These are phyloP conservation scores for Acipenser oxyrinchus DNA, from an alignment of 2,797 vertebrate genomes.

Conservation along the genomic window DNA sequence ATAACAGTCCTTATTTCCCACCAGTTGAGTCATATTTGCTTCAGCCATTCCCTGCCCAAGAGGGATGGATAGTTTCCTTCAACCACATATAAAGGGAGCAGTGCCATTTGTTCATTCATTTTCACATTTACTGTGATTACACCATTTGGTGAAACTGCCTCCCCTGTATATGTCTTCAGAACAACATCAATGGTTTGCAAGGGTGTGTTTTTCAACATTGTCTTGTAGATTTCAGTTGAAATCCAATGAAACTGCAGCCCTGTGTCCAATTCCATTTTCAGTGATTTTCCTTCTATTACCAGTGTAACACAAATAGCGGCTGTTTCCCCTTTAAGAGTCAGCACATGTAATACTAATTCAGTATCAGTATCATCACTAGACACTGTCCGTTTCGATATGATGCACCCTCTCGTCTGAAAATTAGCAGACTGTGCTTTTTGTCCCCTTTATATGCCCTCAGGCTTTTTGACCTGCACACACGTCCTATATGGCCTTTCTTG, in stretches of 20 bases:
- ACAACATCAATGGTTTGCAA: neutral
- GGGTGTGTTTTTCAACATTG: neutral
- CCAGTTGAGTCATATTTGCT: slow-evolving; percentile 12
- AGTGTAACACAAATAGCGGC: neutral
- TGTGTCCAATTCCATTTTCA: slow-evolving; percentile 16
- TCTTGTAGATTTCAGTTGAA: slow-evolving; percentile 4
- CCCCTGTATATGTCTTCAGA: slow-evolving; percentile 16
- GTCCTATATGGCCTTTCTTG: too few species aligned
- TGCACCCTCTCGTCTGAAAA: neutral
- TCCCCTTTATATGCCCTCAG: neutral
- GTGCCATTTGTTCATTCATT: slow-evolving; percentile 12
- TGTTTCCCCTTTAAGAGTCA: neutral
- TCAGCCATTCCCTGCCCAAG: slow-evolving; percentile 13
- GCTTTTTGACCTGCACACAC: neutral
- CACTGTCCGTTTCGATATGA: neutral
- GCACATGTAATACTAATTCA: neutral
- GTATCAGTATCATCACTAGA: neutral
- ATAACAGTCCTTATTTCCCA: slow-evolving; percentile 4
- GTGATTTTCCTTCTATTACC: slow-evolving; percentile 3
- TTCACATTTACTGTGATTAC: slow-evolving; percentile 8
- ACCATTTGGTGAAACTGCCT: slow-evolving; percentile 5
- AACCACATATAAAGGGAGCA: slow-evolving; percentile 14
- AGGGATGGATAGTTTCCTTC: slow-evolving; percentile 9
- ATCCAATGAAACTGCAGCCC: slow-evolving; percentile 9
- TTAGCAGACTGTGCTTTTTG: neutral